phyloP scores from a whole-genome alignment of 53 echinoderm and acorn worm species.

The Crossaster papposus region DNA sequence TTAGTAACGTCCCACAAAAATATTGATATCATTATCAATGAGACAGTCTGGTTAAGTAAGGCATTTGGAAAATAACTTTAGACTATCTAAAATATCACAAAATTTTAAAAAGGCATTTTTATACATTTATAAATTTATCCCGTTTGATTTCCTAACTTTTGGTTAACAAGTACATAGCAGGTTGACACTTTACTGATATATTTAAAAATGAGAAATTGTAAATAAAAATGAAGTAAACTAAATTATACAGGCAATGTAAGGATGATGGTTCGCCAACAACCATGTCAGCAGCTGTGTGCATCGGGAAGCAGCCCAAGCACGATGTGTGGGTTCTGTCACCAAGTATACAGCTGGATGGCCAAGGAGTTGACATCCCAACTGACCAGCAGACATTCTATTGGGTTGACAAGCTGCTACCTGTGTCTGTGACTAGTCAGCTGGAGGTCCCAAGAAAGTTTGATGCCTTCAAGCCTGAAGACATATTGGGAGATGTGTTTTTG shows the following conservation, averaged over 20 bases:
- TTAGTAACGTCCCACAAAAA: too few species aligned
- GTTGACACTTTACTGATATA: neutral
- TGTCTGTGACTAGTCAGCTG: neutral
- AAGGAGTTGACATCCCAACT: neutral
- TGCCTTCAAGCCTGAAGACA: neutral
- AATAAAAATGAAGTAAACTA: too few species aligned
- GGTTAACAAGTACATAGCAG: neutral
- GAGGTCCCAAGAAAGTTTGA: neutral
- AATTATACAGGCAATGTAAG: neutral
- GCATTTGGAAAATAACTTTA: too few species aligned
- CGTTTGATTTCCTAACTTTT: too few species aligned
- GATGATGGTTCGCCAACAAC: neutral
- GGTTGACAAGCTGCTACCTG: constrained; percentile 6
- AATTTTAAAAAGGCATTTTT: too few species aligned
- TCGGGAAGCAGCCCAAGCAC: neutral
- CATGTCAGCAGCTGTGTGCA: neutral
- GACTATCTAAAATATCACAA: too few species aligned
- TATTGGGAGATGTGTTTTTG: neutral
- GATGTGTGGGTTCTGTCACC: constrained; percentile 4
- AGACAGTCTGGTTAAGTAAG: too few species aligned
- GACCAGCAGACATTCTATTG: constrained; percentile 1
- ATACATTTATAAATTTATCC: too few species aligned
- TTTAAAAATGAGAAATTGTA: too few species aligned
- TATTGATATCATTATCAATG: too few species aligned
- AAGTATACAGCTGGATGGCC: neutral